Base-by-base conservation (phyloP, 2,113 vertebrate species). In the Condylura cristata region DNA sequence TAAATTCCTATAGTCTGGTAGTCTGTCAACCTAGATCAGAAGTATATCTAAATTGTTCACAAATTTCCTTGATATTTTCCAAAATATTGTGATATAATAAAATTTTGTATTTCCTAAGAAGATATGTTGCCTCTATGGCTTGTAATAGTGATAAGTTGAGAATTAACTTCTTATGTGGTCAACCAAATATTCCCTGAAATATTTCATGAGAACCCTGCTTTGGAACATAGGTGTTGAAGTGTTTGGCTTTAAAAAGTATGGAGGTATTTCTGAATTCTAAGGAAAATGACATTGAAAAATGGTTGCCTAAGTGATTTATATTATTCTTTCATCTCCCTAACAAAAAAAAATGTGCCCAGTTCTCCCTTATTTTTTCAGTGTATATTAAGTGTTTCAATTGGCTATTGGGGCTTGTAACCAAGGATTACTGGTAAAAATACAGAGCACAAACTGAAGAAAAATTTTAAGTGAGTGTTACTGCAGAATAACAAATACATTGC, bases 51-150 rank as follows among this genome's bases (percentile, higher is more conserved):
- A 93, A 89, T 81, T 79, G 32, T 30, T 91, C 56, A 74, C 58
- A 56, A 87, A 85, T 87, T n/a, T 46, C 53, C 63, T 86, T 82
- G 20, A 28, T 94, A 72, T 71, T 44, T 89, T 95, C 74, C 56
- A 58, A 94, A 90, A 66, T 66, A 83, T 46, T 61, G 22, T 79
- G 58, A 51, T 70, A 44, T 39, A 71, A 71, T 82, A 58, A 92
- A 68, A 86, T 83, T 86, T 8, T 53, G 17, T 86, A 28, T 61
- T 86, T 92, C 61, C 39, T 78, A 61, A 44, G 71, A 81, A 28
- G 24, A 51, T 88, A 80, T 32, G 79, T 80, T 80, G 6, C 22
- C 39, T 72, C 8, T 44, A 10, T 2, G 53, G 26, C 56, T 72
- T 61, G 13, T 56, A n/a, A 30, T 88, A 22, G 12, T 75, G 18